phyloP scores from a whole-genome alignment of 2,113 vertebrate genomes.

The Ictalurus punctatus region DNA sequence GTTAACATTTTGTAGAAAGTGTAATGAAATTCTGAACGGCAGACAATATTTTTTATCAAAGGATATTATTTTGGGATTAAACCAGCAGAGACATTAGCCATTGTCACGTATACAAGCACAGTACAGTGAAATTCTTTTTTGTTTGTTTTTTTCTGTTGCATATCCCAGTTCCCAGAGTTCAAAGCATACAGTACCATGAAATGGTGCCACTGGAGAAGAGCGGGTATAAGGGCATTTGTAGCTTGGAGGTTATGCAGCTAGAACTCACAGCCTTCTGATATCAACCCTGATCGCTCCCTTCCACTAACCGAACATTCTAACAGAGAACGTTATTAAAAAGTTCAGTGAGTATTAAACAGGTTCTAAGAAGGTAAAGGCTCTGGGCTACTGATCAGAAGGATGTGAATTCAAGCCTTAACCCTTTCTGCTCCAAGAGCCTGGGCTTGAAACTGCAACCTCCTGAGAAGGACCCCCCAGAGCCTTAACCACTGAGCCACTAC shows the following conservation, averaged over 20 bases:
- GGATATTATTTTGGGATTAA: neutral
- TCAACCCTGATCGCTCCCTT: neutral
- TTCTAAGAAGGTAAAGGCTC: neutral
- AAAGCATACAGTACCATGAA: neutral
- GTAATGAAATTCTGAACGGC: neutral
- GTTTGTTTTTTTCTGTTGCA: neutral
- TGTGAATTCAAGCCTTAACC: neutral
- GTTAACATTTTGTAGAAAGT: neutral
- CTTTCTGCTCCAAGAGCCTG: neutral
- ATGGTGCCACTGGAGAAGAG: neutral
- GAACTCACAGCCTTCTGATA: neutral
- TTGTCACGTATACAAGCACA: neutral
- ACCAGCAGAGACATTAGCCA: neutral
- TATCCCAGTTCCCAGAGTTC: neutral
- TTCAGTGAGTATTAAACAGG: neutral
- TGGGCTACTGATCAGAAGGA: too few relatives aligned
- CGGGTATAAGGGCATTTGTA: neutral
- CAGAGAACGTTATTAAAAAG: neutral
- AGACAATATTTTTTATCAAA: neutral
- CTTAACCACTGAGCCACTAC: neutral
- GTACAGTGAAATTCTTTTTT: neutral
- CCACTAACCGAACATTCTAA: neutral
- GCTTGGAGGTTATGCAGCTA: neutral
- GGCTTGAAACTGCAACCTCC: neutral
- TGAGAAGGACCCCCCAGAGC: neutral